phyloP scores from a whole-genome alignment of 2,888 invertebrate genomes.

The Aromia moschata region DNA sequence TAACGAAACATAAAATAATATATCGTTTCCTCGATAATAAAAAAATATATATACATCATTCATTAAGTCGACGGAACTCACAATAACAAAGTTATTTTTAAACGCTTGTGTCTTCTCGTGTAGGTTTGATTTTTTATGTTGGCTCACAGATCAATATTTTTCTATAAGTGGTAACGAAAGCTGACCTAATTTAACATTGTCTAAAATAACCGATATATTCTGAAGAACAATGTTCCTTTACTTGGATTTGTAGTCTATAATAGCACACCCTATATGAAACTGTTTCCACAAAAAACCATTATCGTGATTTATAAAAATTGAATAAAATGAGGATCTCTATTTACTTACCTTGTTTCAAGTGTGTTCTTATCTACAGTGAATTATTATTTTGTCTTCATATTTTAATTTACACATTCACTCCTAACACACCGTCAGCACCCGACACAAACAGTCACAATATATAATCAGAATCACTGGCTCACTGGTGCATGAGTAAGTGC shows the following conservation, averaged over 20 bases:
- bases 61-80: constrained; percentile 1
- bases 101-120: constrained; percentile 3
- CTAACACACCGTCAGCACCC: constrained; percentile 10
- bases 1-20: not conserved
- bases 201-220: too few species aligned
- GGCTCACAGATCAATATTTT: not conserved
- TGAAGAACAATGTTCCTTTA: too few species aligned
- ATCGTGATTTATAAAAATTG: constrained; percentile 6
- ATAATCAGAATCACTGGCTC: not conserved
- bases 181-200: too few species aligned
- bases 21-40: not conserved
- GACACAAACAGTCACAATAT: not conserved
- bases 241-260: too few species aligned
- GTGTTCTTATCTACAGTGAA: constrained; percentile 6
- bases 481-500: constrained; percentile 21
- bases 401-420: constrained; percentile 13
- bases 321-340: not conserved
- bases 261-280: too few species aligned
- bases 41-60: constrained; percentile 9
- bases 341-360: constrained; percentile 4
- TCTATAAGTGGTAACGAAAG: too few species aligned
- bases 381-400: constrained; percentile 21
- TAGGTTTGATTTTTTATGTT: constrained; percentile 18
- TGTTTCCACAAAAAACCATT: too few species aligned
- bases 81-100: constrained; percentile 23